Evolutionary conservation across 2,113 vertebrate species (phyloP), one percentile per base, ranked within the genome.

Genomic region (Danio rerio): DNA sequence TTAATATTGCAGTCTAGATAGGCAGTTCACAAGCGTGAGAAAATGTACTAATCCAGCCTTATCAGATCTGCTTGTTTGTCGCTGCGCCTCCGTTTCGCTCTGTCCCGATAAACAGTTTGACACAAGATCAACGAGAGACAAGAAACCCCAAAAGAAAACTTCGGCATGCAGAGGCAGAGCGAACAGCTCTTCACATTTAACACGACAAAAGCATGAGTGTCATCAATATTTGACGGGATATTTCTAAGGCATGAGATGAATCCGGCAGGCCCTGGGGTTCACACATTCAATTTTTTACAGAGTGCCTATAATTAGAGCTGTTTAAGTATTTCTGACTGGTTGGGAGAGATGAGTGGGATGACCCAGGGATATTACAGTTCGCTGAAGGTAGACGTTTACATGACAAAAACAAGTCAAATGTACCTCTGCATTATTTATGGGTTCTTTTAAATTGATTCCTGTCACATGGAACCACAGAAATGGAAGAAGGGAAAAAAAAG

Each of bases 41-140:
- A 68, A 68, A 68, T 84, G 65, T 83, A 63, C 84, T 72, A 66
- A 86, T 72, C 61, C 59, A 42, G 5, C 21, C 50, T 82, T 71
- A 72, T 69, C 53, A 56, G 73, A 75, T 84, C 11, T 31, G 15
- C 62, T 77, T 21, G 40, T 65, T n/a, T 21, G 76, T 71, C 40
- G 43, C 42, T 62, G 58, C 49, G 73, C 61, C 81, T 75, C 83
- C 52, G 9, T 50, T 47, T 61, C 43, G 11, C 58, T 7, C n/a
- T n/a, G 16, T 59, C 31, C 53, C 53, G 59, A 78, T 82, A 47
- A 77, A 71, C 79, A 71, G 73, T 49, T 63, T 62, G 50, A 81
- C 70, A 43, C 16, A 6, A 70, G 49, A 49, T 63, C 73, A 31
- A 18, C 6, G 5, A 18, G 55, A 3, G 68, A 9, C 15, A 11